Base-by-base conservation (phyloP, 2,888 invertebrate genomes). In the Nasonia oneida region DNA sequence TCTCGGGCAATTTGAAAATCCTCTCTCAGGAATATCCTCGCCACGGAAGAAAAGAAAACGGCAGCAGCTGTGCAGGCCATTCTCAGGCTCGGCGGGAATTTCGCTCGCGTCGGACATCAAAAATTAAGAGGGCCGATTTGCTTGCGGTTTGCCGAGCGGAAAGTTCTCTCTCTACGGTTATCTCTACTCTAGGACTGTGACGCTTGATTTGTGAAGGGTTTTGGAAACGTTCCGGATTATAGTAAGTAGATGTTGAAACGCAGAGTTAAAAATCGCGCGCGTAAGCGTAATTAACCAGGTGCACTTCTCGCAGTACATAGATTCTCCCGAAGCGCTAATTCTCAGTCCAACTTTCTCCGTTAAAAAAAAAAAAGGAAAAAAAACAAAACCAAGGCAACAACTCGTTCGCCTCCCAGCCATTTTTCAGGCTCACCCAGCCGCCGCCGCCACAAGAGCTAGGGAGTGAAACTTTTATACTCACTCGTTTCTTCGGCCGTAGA, bases 1-100 rank as follows among this genome's bases (percentile, higher is more conserved):
- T 81, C 80, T 81, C 80, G 57, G 39, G 80, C 80, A 73, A 81
- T 81, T 81, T 81, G 80, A 81, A 81, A 81, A 81, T 81, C 71
- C 18, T 61, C 79, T 39, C 39, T 4, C 57, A 14, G n/a, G 15
- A 37, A n/a, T 29, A 29, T 37, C 37, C 37, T 67, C 12, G 14
- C 12, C 33, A 33, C 0, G 15, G 67, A 67, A 67, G 67, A 67
- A 47, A 67, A 67, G 67, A 14, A 29, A 29, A 33, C 6, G 14
- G 33, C 33, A 33, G n/a, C 3, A 5, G 15, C 8, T 33, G n/a
- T 15, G 33, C 14, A 33, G 23, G 67, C 33, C 3, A 67, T 67
- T 67, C 33, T 67, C 33, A 67, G 67, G 67, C 67, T 67, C 29
- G 29, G 64, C 33, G 64, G 29, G 67, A 67, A 67, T 29, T 67